Evolutionary conservation across 2,797 vertebrate genomes (phyloP).

Genomic region (Eulemur albifrons): DNA sequence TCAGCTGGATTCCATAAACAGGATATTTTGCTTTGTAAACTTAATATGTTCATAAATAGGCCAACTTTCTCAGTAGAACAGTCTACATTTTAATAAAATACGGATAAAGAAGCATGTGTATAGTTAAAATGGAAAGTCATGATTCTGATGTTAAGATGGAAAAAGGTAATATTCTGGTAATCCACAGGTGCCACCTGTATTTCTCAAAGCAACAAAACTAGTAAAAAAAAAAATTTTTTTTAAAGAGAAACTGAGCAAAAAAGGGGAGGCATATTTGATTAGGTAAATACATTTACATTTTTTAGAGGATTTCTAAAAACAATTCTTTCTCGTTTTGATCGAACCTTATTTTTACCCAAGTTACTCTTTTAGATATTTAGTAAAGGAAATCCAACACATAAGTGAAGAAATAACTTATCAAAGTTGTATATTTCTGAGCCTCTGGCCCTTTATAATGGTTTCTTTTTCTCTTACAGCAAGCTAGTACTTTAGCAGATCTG

Average conservation of each 20-base stretch:
- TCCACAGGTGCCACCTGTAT: not conserved
- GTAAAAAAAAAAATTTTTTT: not conserved
- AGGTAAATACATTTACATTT: not conserved
- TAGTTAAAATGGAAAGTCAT: not conserved
- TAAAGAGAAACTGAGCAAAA: not conserved
- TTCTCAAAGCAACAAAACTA: not conserved
- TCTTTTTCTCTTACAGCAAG: conserved; percentile 81
- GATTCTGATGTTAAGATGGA: not conserved
- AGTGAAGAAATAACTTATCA: not conserved
- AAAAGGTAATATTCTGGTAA: not conserved
- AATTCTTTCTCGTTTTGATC: not conserved
- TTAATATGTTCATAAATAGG: not conserved
- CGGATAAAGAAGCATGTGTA: not conserved
- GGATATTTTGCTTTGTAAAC: not conserved
- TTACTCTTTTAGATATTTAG: not conserved
- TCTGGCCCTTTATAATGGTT: not conserved
- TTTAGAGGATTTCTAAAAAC: not conserved
- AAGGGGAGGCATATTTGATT: not conserved
- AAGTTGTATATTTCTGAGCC: not conserved
- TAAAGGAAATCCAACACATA: not conserved
- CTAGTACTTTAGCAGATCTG: conserved; percentile 85
- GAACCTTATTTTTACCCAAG: not conserved
- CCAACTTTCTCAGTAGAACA: not conserved
- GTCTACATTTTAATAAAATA: not conserved
- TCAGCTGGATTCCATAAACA: not conserved